Base-by-base conservation (phyloP, 2,797 vertebrate genomes). In the Muscicapa striata region DNA sequence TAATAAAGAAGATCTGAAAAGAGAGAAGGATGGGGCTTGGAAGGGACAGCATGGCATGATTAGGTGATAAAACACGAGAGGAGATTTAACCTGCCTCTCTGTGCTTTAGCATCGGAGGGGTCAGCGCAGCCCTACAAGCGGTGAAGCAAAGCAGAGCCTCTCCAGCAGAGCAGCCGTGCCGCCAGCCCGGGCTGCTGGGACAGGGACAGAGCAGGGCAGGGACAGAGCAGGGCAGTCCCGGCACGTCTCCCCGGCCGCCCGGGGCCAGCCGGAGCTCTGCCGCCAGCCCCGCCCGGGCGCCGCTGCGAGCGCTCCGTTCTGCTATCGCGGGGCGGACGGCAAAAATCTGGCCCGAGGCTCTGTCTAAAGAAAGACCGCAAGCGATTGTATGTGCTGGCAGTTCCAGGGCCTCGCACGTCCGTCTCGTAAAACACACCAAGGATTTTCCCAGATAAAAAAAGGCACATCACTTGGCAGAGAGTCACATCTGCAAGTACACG, bases 101-200 rank as follows among this genome's bases (percentile, higher is more conserved):
- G 59, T 8, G 20, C 67, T 73, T 52, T 27, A 29, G 32, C 40
- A 2, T 9, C 1, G 15, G 67, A 7, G 3, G 1, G 84, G n/a
- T 68, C 55, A 14, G 17, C 6, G 72, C 21, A 29, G 79, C 9
- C 4, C 59, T 8, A 5, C 1, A 0, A 0, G 8, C 4, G 2
- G 73, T 45, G 92, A 54, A 32, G 77, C 54, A 54, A 24, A 6
- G 11, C 92, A 73, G 95, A 87, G 29, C 40, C 36, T 36, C 36
- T 36, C 36, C 36, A 6, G 11, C 92, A 73, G 95, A 89, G 29
- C 40, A 46, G 46, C 46, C 46, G 46, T 19, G 43, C 49, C 29
- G 49, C 26, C 49, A 51, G 49, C 26, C 26, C 49, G 9, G 49
- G 49, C 49, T 29, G 49, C 49, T 17, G 49, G 6, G 16, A n/a